Conservation (phyloP, 2,888 invertebrate genomes). For the Mellilla xanthometata region DNA sequence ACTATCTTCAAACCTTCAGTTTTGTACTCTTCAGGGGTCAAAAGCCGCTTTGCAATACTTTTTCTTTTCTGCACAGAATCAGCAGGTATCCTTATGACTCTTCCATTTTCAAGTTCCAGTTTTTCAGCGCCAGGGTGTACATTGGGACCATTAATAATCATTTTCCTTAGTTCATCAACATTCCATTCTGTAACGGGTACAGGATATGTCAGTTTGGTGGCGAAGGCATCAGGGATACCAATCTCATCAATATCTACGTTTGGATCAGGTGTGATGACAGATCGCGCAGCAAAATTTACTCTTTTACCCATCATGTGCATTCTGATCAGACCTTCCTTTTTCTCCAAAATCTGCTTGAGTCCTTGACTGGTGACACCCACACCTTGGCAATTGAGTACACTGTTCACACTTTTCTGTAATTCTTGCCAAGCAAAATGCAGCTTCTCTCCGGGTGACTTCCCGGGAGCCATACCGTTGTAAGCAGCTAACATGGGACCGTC, state of each 20-base stretch:
- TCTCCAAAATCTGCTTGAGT: slow-evolving; percentile 94
- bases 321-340: slow-evolving; percentile 96
- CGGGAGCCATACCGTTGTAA: slow-evolving; percentile 84
- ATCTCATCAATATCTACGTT: slow-evolving; percentile 98
- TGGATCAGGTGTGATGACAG: slow-evolving; percentile 99
- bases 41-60: slow-evolving; percentile 90
- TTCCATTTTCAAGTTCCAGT: slow-evolving; percentile 91
- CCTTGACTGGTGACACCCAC: slow-evolving; percentile 77
- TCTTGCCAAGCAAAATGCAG: slow-evolving; percentile 91
- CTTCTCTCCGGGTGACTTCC: slow-evolving; percentile 86
- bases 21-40: slow-evolving; percentile 86
- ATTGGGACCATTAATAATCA: slow-evolving; percentile 96
- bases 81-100: slow-evolving; percentile 84
- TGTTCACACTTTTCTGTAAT: slow-evolving; percentile 90
- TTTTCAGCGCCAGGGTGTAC: slow-evolving; percentile 95
- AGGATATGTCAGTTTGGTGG: slow-evolving; percentile 95
- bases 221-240: slow-evolving; percentile 97
- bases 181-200: slow-evolving; percentile 97
- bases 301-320: slow-evolving; percentile 99
- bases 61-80: slow-evolving; percentile 86
- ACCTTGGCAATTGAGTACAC: slow-evolving; percentile 82
- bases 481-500: slow-evolving; percentile 75
- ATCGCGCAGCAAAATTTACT: slow-evolving; percentile 98
- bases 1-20: slow-evolving; percentile 87
- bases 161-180: slow-evolving; percentile 90